Evolutionary conservation across 2,888 invertebrate species (phyloP).

Genomic region (Meiosimyza platycephala): DNA sequence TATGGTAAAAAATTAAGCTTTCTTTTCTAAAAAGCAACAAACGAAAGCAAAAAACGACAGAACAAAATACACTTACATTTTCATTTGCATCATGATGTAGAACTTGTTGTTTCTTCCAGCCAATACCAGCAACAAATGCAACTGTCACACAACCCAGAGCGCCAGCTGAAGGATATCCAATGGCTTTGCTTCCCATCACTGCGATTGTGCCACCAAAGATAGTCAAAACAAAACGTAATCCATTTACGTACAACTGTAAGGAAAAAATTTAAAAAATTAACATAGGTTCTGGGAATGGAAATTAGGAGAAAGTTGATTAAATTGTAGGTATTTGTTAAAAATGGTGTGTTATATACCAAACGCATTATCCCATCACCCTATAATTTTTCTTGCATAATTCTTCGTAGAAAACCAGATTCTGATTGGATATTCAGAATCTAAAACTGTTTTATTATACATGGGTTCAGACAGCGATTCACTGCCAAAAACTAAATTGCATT

Average conservation of each 20-base stretch:
- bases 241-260: slow-evolving; percentile 65
- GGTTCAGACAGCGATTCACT: no score
- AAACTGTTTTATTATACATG: no score
- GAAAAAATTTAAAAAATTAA: slow-evolving; percentile 22
- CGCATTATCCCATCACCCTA: no score
- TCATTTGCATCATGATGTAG: slow-evolving; percentile 55
- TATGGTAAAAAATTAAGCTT: no score
- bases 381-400: no score
- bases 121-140: slow-evolving; percentile 71
- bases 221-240: slow-evolving; percentile 70
- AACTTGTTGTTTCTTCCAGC: slow-evolving; percentile 68
- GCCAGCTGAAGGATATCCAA: slow-evolving; percentile 74
- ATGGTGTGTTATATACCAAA: neutral
- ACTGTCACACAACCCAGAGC: slow-evolving; percentile 71
- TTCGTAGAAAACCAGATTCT: no score
- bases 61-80: slow-evolving; percentile 56
- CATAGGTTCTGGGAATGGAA: neutral
- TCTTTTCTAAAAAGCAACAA: neutral
- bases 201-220: slow-evolving; percentile 74
- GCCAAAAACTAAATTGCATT: no score
- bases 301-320: neutral
- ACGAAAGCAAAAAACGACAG: slow-evolving; percentile 12
- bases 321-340: neutral
- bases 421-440: no score
- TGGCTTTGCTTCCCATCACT: slow-evolving; percentile 72